These are phyloP conservation scores for Gobio occitaniae DNA, from an alignment of 2,797 vertebrate species.

Conservation along the genomic window DNA sequence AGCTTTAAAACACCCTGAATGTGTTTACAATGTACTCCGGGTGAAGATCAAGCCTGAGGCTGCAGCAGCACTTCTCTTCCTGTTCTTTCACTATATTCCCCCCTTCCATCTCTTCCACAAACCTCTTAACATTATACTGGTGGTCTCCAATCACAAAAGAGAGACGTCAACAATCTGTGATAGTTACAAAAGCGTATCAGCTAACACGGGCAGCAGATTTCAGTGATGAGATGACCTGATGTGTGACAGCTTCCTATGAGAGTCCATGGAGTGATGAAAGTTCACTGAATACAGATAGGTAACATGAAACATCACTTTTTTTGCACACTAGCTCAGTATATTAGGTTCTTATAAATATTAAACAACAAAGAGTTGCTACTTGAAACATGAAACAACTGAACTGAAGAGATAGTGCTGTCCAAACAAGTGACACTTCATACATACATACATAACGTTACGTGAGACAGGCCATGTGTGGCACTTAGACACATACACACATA, in stretches of 20 bases:
- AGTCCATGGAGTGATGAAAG: constrained; percentile 36
- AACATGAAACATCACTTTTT: constrained; percentile 21
- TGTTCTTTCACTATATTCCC: constrained; percentile 45
- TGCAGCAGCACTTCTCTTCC: constrained; percentile 42
- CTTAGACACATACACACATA: not conserved
- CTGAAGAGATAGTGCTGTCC: not conserved
- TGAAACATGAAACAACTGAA: not conserved
- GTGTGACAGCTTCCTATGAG: constrained; percentile 39
- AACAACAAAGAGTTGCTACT: not conserved
- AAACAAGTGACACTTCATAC: not conserved
- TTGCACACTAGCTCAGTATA: not conserved
- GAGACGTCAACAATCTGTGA: constrained; percentile 28
- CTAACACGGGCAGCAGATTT: constrained; percentile 31
- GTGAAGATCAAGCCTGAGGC: constrained; percentile 49
- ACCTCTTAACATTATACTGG: constrained; percentile 38
- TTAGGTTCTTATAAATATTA: constrained; percentile 38
- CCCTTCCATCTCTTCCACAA: not conserved
- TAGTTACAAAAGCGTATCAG: constrained; percentile 23
- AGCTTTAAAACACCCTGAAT: constrained; percentile 43
- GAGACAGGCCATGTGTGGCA: constrained; percentile 10
- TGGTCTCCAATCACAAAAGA: constrained; percentile 32
- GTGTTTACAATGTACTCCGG: constrained; percentile 28
- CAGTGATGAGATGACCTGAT: constrained; percentile 38
- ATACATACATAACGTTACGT: not conserved
- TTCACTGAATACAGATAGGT: constrained; percentile 15